Evolutionary conservation across 2,113 vertebrate species (phyloP).

Genomic region (Myrmecophaga tridactyla): DNA sequence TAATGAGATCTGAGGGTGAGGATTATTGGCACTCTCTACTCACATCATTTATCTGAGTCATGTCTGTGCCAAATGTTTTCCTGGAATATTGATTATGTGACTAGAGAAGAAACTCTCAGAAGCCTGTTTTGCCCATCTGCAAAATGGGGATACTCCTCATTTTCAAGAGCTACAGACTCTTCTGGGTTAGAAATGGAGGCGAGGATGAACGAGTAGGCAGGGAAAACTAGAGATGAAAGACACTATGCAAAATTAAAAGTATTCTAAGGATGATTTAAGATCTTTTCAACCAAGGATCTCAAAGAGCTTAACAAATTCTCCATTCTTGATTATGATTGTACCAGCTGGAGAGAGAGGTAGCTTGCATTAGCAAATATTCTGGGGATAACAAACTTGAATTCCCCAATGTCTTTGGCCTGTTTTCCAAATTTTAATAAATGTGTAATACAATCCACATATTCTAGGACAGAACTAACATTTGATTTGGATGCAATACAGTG

Average conservation of each 20-base stretch:
- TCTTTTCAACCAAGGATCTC: neutral
- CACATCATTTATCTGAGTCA: neutral
- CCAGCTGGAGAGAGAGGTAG: neutral
- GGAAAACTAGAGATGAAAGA: neutral
- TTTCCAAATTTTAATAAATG: slow-evolving; percentile 63
- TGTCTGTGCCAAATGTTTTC: neutral
- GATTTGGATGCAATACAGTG: slow-evolving; percentile 61
- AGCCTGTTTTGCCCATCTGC: neutral
- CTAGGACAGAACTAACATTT: slow-evolving; percentile 70
- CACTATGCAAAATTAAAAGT: neutral
- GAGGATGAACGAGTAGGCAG: neutral
- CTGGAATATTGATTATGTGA: neutral
- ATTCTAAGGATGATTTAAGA: neutral
- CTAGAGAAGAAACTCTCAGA: neutral
- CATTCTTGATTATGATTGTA: neutral
- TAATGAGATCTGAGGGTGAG: neutral
- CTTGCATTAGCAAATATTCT: neutral
- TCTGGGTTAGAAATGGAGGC: neutral
- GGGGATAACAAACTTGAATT: slow-evolving; percentile 33
- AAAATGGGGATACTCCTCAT: neutral
- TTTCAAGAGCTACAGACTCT: neutral
- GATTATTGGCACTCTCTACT: neutral
- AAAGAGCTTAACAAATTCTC: neutral
- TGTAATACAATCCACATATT: slow-evolving; percentile 51
- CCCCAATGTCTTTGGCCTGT: slow-evolving; percentile 48